Conservation (phyloP, 1,140 invertebrate species). For the Lepidotrigona ventralis region DNA sequence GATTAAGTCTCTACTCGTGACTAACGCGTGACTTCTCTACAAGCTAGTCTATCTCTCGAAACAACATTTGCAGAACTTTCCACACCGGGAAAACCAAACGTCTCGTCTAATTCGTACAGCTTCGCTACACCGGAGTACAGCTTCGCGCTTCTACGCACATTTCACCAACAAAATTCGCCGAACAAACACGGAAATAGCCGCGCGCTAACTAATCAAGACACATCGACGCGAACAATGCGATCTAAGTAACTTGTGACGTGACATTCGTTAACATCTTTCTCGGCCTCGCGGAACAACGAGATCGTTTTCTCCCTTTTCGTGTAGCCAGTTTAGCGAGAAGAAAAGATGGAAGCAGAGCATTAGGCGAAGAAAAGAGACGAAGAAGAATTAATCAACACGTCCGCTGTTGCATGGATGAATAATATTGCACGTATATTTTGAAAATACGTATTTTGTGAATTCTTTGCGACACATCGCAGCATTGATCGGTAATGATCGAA, state of each 20-base stretch:
- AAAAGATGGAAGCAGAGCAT: constrained; percentile 3
- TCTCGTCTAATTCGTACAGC: neutral
- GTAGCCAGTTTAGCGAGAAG: neutral
- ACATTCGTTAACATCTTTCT: neutral
- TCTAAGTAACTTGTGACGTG: neutral
- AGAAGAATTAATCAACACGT: neutral
- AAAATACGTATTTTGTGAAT: too few relatives aligned
- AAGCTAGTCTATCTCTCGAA: neutral
- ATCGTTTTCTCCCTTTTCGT: constrained; percentile 3
- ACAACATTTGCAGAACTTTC: neutral
- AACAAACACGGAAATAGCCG: neutral
- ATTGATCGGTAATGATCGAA: too few relatives aligned
- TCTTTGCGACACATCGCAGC: too few relatives aligned
- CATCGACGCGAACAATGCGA: constrained; percentile 13
- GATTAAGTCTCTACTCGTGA: neutral
- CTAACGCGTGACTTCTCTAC: neutral
- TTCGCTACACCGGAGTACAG: neutral
- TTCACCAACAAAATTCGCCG: neutral
- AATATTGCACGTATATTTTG: too few relatives aligned
- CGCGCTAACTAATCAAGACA: neutral
- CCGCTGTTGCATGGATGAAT: neutral
- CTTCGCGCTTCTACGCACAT: neutral
- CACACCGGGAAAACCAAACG: too few relatives aligned
- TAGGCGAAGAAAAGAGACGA: neutral
- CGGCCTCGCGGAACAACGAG: neutral